These are phyloP conservation scores for Monomorium pharaonis DNA, from an alignment of 1,140 invertebrate species.

Conservation along the genomic window DNA sequence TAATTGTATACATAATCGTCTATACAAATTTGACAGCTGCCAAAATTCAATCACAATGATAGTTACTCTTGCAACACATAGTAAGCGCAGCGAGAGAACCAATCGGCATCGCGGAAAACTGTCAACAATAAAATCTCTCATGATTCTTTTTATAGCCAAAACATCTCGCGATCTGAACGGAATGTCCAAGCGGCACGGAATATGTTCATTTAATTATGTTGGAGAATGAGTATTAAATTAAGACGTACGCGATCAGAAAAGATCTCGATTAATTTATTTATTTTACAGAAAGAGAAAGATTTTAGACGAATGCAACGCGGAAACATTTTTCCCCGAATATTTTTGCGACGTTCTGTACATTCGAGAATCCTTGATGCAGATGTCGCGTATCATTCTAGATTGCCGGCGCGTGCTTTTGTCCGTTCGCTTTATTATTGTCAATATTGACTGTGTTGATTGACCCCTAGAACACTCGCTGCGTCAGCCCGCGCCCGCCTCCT, in stretches of 20 bases:
- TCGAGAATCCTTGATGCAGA: constrained; percentile 23
- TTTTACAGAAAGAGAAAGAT: background rate
- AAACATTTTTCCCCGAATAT: background rate
- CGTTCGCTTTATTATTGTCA: constrained; percentile 64
- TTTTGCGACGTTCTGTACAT: background rate
- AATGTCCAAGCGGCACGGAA: too few species aligned
- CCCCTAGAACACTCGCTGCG: constrained; percentile 56
- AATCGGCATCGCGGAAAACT: too few species aligned
- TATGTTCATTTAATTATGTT: too few species aligned
- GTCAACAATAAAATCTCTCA: too few species aligned
- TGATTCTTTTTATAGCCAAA: too few species aligned
- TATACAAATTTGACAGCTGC: too few species aligned
- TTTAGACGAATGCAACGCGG: background rate
- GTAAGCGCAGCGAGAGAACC: too few species aligned
- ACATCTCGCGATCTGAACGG: too few species aligned
- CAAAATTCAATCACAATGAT: too few species aligned
- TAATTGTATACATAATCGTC: too few species aligned
- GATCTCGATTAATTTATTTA: background rate
- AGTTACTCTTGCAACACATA: too few species aligned
- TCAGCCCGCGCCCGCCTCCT: constrained; percentile 11
- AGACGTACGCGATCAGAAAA: background rate
- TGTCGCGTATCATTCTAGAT: constrained; percentile 44
- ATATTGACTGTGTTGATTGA: constrained; percentile 71
- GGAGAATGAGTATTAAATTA: too few species aligned
- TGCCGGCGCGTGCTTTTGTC: constrained; percentile 59